These are phyloP conservation scores for Peromyscus californicus DNA, from an alignment of 2,113 vertebrate genomes.

Conservation along the genomic window DNA sequence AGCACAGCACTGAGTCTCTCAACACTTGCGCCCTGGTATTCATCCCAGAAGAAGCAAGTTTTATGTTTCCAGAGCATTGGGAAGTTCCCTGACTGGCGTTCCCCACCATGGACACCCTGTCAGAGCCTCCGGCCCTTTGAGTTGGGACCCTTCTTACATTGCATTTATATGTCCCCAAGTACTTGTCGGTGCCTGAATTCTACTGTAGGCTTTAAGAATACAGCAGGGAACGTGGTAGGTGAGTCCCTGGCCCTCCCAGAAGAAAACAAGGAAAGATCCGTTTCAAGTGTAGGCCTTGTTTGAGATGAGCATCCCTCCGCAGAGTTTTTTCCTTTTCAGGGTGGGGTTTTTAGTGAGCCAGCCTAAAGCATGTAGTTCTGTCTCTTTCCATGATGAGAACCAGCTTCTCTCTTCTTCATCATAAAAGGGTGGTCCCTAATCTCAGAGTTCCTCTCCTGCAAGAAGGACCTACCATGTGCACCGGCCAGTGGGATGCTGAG, in stretches of 20 bases:
- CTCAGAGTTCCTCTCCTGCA: not conserved
- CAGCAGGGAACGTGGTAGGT: not conserved
- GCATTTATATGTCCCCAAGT: not conserved
- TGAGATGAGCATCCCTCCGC: too few relatives aligned
- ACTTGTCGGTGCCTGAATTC: not conserved
- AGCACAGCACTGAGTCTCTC: not conserved
- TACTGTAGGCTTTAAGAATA: not conserved
- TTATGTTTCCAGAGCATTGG: conserved; percentile 36
- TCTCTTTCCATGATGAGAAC: not conserved
- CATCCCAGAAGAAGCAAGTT: not conserved
- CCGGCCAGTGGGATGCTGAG: not conserved
- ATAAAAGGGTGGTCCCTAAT: not conserved
- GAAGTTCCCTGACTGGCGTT: not conserved
- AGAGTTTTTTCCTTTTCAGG: not conserved
- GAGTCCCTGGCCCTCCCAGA: not conserved
- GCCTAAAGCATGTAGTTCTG: not conserved
- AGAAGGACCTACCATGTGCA: not conserved
- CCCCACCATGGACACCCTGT: not conserved
- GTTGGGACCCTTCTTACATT: not conserved
- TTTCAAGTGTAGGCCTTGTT: not conserved
- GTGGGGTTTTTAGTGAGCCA: not conserved
- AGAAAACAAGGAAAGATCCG: not conserved
- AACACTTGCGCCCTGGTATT: not conserved
- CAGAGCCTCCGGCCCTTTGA: not conserved
- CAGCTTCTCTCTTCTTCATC: not conserved